phyloP scores from a whole-genome alignment of 2,888 invertebrate species.

The Eupithecia tripunctaria region DNA sequence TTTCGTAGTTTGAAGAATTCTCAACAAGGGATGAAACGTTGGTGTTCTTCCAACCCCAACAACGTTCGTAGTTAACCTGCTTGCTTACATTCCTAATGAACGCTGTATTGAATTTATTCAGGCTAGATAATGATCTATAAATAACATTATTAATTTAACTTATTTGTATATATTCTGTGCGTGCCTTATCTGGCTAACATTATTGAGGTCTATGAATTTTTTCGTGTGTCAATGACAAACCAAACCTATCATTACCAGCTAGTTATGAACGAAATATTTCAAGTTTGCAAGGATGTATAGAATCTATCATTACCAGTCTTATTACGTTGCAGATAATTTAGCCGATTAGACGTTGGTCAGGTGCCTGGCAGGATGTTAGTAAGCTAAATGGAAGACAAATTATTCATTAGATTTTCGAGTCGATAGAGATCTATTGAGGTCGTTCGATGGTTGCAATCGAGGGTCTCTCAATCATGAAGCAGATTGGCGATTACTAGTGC shows the following conservation, averaged over 20 bases:
- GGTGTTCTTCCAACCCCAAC: too few relatives aligned
- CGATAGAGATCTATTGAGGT: constrained; percentile 64
- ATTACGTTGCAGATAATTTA: constrained; percentile 45
- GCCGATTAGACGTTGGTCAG: constrained; percentile 44
- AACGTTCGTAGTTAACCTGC: too few relatives aligned
- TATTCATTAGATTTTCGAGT: constrained; percentile 60
- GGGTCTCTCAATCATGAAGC: neutral
- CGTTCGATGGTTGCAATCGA: constrained; percentile 44
- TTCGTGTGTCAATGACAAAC: constrained; percentile 31
- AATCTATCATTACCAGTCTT: constrained; percentile 42
- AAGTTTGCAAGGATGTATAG: constrained; percentile 42
- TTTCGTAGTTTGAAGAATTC: too few relatives aligned
- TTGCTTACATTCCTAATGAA: too few relatives aligned
- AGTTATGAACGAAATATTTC: constrained; percentile 36
- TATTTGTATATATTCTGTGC: neutral
- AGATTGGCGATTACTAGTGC: neutral
- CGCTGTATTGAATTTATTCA: too few relatives aligned
- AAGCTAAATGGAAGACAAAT: constrained; percentile 57
- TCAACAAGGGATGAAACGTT: too few relatives aligned
- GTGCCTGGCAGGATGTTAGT: constrained; percentile 43
- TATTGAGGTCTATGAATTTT: constrained; percentile 8
- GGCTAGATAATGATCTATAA: too few relatives aligned
- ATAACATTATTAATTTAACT: too few relatives aligned
- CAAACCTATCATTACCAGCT: constrained; percentile 27
- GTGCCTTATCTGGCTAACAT: neutral